These are phyloP conservation scores for Oophaga pumilio DNA, from an alignment of 2,113 vertebrate species.

Conservation along the genomic window DNA sequence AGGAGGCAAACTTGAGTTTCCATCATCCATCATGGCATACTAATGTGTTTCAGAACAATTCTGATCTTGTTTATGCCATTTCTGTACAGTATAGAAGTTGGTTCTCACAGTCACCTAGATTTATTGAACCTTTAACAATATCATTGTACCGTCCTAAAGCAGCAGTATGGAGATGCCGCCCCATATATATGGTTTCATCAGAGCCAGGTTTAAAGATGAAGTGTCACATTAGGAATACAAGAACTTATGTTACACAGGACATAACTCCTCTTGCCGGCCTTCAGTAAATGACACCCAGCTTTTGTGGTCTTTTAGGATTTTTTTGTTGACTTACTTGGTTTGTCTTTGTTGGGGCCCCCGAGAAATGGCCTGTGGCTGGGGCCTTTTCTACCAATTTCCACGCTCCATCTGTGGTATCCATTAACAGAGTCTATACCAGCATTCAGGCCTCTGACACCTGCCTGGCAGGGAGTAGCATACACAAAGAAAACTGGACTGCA, in stretches of 20 bases:
- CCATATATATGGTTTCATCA: constrained; percentile 24
- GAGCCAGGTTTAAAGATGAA: constrained; percentile 43
- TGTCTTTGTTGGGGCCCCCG: constrained; percentile 87
- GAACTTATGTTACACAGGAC: constrained; percentile 41
- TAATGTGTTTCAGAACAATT: neutral
- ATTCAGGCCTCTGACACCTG: constrained; percentile 95
- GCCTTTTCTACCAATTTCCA: constrained; percentile 97
- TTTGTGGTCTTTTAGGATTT: constrained; percentile 91
- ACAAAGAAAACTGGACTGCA: constrained; percentile 83
- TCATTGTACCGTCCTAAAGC: constrained; percentile 2
- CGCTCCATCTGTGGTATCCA: constrained; percentile 99
- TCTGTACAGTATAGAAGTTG: neutral
- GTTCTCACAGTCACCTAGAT: neutral
- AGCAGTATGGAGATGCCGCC: constrained; percentile 2
- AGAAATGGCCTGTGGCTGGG: constrained; percentile 88
- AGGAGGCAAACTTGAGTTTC: neutral
- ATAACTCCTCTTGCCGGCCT: constrained; percentile 76
- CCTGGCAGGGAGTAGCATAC: constrained; percentile 87
- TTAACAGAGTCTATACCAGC: constrained; percentile 88
- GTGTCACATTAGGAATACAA: constrained; percentile 42
- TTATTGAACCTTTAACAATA: neutral
- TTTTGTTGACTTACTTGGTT: constrained; percentile 90
- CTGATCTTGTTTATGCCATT: neutral
- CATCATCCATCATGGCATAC: neutral
- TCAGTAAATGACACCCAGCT: constrained; percentile 91